Conservation (phyloP, 2,797 vertebrate species). For the Distichodus sexfasciatus region DNA sequence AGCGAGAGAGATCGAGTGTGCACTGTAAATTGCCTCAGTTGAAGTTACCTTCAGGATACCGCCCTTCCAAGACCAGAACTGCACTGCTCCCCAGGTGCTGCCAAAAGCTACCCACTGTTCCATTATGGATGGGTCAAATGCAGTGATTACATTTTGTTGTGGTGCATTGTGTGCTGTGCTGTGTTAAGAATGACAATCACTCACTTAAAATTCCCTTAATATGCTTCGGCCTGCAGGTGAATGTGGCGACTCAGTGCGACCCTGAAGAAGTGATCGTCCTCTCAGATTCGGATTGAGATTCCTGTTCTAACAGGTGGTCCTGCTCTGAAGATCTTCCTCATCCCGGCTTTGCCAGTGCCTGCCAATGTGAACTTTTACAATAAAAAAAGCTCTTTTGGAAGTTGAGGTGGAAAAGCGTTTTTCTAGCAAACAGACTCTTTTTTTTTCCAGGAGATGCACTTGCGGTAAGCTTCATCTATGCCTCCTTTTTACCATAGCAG, state of each 20-base stretch:
- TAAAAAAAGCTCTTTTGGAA: not conserved
- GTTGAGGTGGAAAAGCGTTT: not conserved
- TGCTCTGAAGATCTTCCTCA: not conserved
- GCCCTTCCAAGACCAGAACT: too few species aligned
- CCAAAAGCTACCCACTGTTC: too few species aligned
- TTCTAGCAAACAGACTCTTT: too few species aligned
- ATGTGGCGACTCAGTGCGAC: slow-evolving; percentile 87
- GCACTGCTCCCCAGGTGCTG: too few species aligned
- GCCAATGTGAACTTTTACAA: slow-evolving; percentile 34
- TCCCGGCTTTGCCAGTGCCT: slow-evolving; percentile 49
- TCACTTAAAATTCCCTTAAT: not conserved
- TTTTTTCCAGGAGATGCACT: too few species aligned
- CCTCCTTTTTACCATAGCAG: not conserved
- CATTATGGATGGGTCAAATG: too few species aligned
- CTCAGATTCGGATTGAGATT: slow-evolving; percentile 83
- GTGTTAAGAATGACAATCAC: too few species aligned
- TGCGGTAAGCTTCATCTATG: not conserved
- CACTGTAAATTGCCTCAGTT: too few species aligned
- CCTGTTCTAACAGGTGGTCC: not conserved
- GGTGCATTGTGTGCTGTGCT: too few species aligned
- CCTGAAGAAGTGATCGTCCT: slow-evolving; percentile 87
- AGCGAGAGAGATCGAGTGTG: not conserved
- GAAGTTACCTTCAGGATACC: too few species aligned
- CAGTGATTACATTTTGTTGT: too few species aligned
- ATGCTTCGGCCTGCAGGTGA: slow-evolving; percentile 68